phyloP scores from a whole-genome alignment of 1,140 invertebrate species.

The Cotesia vestalis region DNA sequence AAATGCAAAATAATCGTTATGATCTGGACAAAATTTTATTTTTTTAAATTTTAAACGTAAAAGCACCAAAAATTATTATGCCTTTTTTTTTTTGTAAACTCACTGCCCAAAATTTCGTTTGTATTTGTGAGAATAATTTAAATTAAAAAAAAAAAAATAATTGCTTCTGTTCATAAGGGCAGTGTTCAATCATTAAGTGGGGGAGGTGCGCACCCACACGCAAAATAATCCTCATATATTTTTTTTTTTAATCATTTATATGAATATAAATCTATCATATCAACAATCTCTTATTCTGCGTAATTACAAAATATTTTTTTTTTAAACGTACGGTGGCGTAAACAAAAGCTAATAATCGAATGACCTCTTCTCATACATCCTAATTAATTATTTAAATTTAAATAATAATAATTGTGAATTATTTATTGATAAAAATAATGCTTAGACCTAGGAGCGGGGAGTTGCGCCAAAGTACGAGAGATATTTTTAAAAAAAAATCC shows the following conservation, averaged over 20 bases:
- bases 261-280: too few relatives aligned
- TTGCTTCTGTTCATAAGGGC: conserved; percentile 28
- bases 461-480: conserved; percentile 50
- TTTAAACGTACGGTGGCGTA: conserved; percentile 26
- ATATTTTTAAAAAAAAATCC: conserved; percentile 14
- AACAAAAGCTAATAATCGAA: conserved; percentile 35
- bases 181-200: conserved; percentile 37
- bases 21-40: conserved; percentile 41
- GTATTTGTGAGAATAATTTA: too few relatives aligned
- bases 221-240: conserved; percentile 30
- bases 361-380: conserved; percentile 41
- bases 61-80: conserved; percentile 22
- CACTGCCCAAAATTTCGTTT: conserved; percentile 46
- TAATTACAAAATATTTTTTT: not conserved
- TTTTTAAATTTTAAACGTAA: conserved; percentile 29
- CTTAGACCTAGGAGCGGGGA: conserved; percentile 60
- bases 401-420: too few relatives aligned
- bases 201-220: conserved; percentile 62
- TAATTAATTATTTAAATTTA: conserved; percentile 26
- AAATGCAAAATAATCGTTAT: conserved; percentile 49
- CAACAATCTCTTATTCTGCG: too few relatives aligned
- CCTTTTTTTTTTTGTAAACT: conserved; percentile 32
- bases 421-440: conserved; percentile 28
- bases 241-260: not conserved
- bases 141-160: not conserved